Conservation (phyloP, 2,888 invertebrate species). For the Protonemura montana region DNA sequence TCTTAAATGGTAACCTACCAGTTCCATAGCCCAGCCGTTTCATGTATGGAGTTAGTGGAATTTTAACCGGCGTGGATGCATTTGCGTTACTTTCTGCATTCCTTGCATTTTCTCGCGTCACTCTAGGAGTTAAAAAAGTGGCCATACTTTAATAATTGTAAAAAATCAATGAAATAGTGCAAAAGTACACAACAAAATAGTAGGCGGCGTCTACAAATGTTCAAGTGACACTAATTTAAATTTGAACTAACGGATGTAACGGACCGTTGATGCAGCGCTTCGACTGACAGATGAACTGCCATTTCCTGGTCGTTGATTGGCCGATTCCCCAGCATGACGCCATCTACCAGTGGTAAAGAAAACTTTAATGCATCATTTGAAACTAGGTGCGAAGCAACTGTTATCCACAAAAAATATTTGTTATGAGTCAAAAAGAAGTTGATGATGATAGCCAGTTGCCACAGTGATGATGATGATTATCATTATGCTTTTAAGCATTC, state of each 20-base stretch:
- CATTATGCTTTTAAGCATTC: too few species aligned
- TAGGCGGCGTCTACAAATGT: background rate
- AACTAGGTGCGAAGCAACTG: too few species aligned
- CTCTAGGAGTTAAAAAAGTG: background rate
- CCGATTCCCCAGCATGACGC: background rate
- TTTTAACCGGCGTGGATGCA: conserved; percentile 53
- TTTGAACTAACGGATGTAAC: background rate
- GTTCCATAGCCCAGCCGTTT: conserved; percentile 80
- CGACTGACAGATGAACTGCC: background rate
- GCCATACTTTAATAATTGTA: conserved; percentile 4
- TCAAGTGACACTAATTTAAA: background rate
- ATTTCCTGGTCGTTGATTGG: background rate
- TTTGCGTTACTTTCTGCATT: background rate
- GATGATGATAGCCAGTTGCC: too few species aligned
- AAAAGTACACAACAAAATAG: background rate
- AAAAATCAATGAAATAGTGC: background rate
- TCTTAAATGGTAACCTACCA: conserved; percentile 66
- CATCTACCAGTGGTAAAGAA: too few species aligned
- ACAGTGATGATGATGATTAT: too few species aligned
- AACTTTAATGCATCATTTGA: too few species aligned
- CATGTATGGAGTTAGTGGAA: conserved; percentile 78
- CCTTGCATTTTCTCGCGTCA: background rate
- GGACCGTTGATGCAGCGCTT: background rate
- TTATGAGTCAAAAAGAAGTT: too few species aligned
- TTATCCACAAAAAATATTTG: too few species aligned